Conservation (phyloP, 1,140 invertebrate species). For the Caerostris darwini region DNA sequence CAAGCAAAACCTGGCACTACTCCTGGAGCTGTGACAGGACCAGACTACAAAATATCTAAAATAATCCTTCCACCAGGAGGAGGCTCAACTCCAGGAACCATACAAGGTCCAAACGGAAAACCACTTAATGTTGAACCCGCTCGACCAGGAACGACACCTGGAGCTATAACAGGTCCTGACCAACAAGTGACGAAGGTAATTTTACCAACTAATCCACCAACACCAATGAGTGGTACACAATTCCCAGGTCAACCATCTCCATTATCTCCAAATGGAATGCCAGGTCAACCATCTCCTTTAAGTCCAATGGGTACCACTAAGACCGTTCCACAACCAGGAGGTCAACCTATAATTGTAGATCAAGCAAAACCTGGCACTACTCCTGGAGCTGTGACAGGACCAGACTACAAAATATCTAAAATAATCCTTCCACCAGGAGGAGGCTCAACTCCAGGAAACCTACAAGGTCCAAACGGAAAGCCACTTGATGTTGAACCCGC, state of each 20-base stretch:
- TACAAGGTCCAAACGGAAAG: not conserved
- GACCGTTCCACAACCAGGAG: not conserved
- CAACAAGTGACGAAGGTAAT: not conserved
- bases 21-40: not conserved
- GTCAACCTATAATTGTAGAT: not conserved
- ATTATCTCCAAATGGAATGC: not conserved
- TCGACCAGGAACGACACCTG: not conserved
- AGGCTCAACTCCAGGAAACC: not conserved
- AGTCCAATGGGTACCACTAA: not conserved
- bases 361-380: not conserved
- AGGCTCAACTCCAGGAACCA: not conserved
- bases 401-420: not conserved
- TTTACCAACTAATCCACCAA: not conserved
- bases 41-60: not conserved
- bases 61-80: not conserved
- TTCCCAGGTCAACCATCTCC: not conserved
- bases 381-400: not conserved
- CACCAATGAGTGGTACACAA: not conserved
- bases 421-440: not conserved
- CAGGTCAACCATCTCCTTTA: no score
- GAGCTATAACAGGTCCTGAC: not conserved
- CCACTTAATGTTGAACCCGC: not conserved
- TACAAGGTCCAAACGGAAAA: not conserved
- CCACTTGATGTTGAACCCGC: not conserved
- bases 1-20: not conserved